phyloP scores from a whole-genome alignment of 2,888 invertebrate species.

The Panzeria rudis region DNA sequence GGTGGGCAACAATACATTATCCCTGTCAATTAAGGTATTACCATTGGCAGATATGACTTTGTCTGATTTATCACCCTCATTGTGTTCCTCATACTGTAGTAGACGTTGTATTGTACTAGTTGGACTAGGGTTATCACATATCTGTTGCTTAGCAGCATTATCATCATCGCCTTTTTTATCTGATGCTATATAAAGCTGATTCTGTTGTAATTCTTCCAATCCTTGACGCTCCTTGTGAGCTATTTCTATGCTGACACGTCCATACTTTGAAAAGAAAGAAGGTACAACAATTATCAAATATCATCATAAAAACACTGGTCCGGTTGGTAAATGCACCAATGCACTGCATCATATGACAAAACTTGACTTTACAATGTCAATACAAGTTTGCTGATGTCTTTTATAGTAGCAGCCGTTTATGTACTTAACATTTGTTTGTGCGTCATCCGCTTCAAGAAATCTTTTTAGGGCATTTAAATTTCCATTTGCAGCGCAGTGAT shows the following conservation, averaged over 20 bases:
- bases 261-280: slow-evolving; percentile 87
- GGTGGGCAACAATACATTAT: slow-evolving; percentile 89
- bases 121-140: slow-evolving; percentile 83
- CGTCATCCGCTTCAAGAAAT: no score
- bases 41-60: slow-evolving; percentile 78
- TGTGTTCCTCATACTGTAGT: slow-evolving; percentile 18
- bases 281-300: not conserved
- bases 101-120: slow-evolving; percentile 69
- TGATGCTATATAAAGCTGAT: slow-evolving; percentile 20
- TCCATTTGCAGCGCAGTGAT: no score
- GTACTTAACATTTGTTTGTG: no score
- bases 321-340: no score
- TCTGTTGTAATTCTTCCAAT: slow-evolving; percentile 63
- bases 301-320: not conserved
- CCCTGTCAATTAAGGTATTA: slow-evolving; percentile 89
- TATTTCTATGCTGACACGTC: slow-evolving; percentile 91
- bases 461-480: no score
- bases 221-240: slow-evolving; percentile 75
- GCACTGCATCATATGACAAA: no score
- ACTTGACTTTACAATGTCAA: no score
- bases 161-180: slow-evolving; percentile 57
- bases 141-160: slow-evolving; percentile 80
- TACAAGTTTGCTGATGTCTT: no score
- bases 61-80: slow-evolving; percentile 55
- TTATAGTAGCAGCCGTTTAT: no score